Evolutionary conservation across 2,113 vertebrate species (phyloP), one percentile per base, ranked within the genome.

Genomic region (Antechinus flavipes): DNA sequence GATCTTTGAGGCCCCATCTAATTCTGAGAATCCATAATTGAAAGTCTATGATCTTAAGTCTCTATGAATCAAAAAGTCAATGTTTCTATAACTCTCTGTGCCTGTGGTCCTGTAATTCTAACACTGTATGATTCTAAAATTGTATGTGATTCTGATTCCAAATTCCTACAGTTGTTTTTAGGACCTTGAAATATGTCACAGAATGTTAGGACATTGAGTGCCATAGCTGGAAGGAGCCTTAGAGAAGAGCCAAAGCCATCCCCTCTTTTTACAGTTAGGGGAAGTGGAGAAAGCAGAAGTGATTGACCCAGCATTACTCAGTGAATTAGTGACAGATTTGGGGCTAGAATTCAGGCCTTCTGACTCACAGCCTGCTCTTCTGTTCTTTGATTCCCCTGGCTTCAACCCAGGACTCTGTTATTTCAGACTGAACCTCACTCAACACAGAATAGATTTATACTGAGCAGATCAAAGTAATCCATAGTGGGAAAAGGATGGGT

Each of bases 201-300:
- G 68, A 84, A 84, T 23, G 6, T 84, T 42, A 42, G 68, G 42
- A 42, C 14, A 42, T 0, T 23, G n/a, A 84, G 35, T 84, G 16
- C 68, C 68, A 42, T 8, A 22, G 7, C n/a, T 84, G 94, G 93
- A 46, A 93, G 61, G 49, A n/a, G 4, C 35, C 50, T 52, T 53
- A n/a, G 92, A 84, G 50, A 94, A 90, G 91, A 94, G 84, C 47
- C 94, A n/a, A 90, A 94, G 76, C 90, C 95, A 54, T 68, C 95
- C 3, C 46, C 93, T 96, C 76, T 76, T 93, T 96, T 98, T 90
- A 53, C 91, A 96, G 90, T 84, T 42, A 96, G 92, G 91, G 54
- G 58, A 58, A 49, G 68, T 52, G 1, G 55, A 68, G 26, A 84
- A n/a, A 23, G n/a, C 68, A 22, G 68, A 84, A 42, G 68, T 84